Percentiles rank a stretch among this genome's conserved stretches.
Conservation (phyloP, 2,113 vertebrate genomes). For the Neogobius melanostomus region DNA sequence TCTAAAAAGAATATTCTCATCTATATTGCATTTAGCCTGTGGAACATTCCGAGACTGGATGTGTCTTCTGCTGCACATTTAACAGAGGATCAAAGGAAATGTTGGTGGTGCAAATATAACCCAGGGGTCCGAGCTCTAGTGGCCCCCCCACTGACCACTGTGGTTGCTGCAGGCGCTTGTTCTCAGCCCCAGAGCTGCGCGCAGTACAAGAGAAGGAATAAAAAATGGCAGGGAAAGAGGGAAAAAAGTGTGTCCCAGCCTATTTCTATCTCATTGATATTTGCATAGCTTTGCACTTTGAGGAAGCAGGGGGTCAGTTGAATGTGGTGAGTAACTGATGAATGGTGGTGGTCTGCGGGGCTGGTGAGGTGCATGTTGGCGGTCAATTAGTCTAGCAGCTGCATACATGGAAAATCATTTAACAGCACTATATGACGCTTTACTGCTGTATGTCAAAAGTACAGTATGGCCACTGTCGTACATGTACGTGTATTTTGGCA, state of each 20-base stretch:
- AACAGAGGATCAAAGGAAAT: conserved; percentile 10
- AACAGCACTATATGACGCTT: too few species aligned
- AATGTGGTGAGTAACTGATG: too few species aligned
- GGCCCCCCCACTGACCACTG: conserved; percentile 7
- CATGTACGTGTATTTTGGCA: too few species aligned
- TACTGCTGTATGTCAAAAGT: too few species aligned
- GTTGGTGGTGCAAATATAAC: conserved; percentile 5
- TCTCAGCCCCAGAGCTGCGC: conserved; percentile 15
- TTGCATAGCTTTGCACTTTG: background rate
- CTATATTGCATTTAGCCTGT: background rate
- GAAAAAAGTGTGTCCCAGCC: background rate
- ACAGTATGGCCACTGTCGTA: too few species aligned
- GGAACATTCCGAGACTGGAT: conserved; percentile 1
- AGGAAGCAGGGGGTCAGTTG: too few species aligned
- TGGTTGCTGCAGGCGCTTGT: conserved; percentile 31
- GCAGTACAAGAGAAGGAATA: conserved; percentile 14
- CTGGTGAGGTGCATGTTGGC: too few species aligned
- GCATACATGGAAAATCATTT: too few species aligned
- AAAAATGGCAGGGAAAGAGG: conserved; percentile 10
- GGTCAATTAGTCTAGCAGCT: too few species aligned
- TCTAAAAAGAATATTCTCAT: conserved; percentile 1
- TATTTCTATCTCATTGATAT: background rate
- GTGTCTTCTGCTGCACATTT: conserved; percentile 4
- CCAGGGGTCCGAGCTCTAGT: conserved; percentile 18
- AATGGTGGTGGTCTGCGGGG: too few species aligned